phyloP scores from a whole-genome alignment of 1,140 invertebrate genomes.

The Teleogryllus occipitalis region DNA sequence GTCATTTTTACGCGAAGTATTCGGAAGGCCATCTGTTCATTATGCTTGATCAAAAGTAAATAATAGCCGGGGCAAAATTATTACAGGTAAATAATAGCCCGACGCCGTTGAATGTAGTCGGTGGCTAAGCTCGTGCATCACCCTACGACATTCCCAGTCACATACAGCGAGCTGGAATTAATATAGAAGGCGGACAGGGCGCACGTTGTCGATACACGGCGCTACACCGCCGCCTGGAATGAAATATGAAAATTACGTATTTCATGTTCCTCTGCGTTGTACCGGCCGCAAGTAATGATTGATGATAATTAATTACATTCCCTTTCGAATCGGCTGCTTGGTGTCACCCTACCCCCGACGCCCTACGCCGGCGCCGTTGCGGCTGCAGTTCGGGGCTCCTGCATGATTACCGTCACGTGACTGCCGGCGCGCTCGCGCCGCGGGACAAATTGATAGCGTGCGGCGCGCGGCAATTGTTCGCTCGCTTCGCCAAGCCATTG shows the following conservation, averaged over 20 bases:
- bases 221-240: background rate
- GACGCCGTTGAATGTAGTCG: background rate
- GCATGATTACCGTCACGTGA: background rate
- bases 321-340: background rate
- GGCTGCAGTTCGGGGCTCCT: background rate
- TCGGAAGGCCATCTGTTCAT: conserved; percentile 3
- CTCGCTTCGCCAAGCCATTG: background rate
- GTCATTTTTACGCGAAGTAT: conserved; percentile 4
- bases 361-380: background rate
- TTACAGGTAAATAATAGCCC: conserved; percentile 4
- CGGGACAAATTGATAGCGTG: background rate
- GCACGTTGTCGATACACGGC: background rate
- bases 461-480: background rate
- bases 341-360: background rate
- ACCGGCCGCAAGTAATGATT: conserved; percentile 3
- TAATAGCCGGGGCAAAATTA: background rate
- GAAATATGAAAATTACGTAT: conserved; percentile 6
- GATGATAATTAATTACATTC: conserved; percentile 2
- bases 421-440: too few species aligned
- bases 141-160: background rate
- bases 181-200: background rate
- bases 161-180: background rate
- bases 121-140: background rate
- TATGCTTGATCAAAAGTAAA: conserved; percentile 5
- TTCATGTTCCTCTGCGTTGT: background rate